A percentile compares a stretch with the other conserved stretches of the same genome.
Evolutionary conservation across 2,888 invertebrate species (phyloP).

Genomic region (Quadriops clusia): DNA sequence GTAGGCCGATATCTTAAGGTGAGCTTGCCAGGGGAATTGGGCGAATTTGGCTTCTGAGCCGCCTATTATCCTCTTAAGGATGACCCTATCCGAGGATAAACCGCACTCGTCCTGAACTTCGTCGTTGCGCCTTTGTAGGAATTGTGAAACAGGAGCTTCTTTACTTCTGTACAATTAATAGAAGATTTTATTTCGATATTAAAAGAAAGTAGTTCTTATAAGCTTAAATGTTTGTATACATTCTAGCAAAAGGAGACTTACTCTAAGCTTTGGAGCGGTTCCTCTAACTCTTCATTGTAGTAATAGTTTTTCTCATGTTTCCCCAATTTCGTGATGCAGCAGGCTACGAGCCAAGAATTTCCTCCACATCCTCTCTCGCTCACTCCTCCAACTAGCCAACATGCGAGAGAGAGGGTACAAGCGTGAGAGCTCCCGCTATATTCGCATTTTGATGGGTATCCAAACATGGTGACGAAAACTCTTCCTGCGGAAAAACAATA

Average conservation of each 20-base stretch:
- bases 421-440: constrained; percentile 47
- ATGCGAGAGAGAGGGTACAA: constrained; percentile 59
- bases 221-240: neutral
- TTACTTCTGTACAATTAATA: neutral
- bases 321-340: constrained; percentile 42
- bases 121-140: constrained; percentile 27
- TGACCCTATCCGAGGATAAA: constrained; percentile 42
- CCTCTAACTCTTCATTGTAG: constrained; percentile 11
- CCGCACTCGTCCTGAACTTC: constrained; percentile 52
- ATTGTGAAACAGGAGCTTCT: constrained; percentile 15
- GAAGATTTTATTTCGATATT: neutral
- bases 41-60: constrained; percentile 65
- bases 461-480: constrained; percentile 45
- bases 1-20: constrained; percentile 68
- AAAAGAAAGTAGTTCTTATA: neutral
- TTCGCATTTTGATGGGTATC: constrained; percentile 46
- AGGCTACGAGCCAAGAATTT: constrained; percentile 58
- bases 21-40: constrained; percentile 80
- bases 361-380: constrained; percentile 55
- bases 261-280: constrained; percentile 17
- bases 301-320: constrained; percentile 8
- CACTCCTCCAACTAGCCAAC: constrained; percentile 64
- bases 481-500: constrained; percentile 30
- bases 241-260: constrained; percentile 14
- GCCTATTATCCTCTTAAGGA: constrained; percentile 69